Evolutionary conservation across 2,888 invertebrate genomes (phyloP).

Genomic region (Hydropsyche betteni): DNA sequence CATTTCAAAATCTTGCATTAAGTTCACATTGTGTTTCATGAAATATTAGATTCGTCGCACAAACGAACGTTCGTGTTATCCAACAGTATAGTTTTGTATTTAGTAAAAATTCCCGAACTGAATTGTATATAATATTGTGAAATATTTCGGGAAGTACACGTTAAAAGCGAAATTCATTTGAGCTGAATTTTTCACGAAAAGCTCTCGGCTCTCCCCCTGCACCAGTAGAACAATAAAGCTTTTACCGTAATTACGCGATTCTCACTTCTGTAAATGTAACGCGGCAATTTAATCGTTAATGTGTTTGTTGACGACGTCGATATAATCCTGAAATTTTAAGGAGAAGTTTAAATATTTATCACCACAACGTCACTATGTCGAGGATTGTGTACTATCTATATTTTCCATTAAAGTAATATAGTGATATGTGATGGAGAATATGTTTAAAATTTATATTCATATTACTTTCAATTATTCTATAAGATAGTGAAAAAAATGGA

Average conservation of each 20-base stretch:
- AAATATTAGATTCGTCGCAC: too few species aligned
- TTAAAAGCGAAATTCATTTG: conserved; percentile 20
- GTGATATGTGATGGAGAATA: too few species aligned
- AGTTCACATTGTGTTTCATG: too few species aligned
- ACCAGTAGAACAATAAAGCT: conserved; percentile 12
- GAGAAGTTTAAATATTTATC: conserved; percentile 22
- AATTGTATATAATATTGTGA: neutral
- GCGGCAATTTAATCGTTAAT: conserved; percentile 31
- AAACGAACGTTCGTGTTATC: too few species aligned
- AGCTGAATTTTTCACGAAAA: conserved; percentile 22
- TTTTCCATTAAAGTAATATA: too few species aligned
- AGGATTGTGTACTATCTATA: neutral
- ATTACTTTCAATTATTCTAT: too few species aligned
- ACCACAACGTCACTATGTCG: neutral
- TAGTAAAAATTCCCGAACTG: neutral
- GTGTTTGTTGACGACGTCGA: conserved; percentile 17
- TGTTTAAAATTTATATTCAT: too few species aligned
- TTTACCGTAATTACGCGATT: conserved; percentile 28
- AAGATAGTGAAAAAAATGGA: too few species aligned
- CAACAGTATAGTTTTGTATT: too few species aligned
- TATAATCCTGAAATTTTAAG: conserved; percentile 10
- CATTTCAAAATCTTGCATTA: too few species aligned
- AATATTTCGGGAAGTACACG: too few species aligned
- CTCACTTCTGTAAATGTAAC: conserved; percentile 17
- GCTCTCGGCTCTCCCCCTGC: neutral